Conservation (phyloP, 92 coral and sea anemone genomes). For the Umimayanthus chanpuru region DNA sequence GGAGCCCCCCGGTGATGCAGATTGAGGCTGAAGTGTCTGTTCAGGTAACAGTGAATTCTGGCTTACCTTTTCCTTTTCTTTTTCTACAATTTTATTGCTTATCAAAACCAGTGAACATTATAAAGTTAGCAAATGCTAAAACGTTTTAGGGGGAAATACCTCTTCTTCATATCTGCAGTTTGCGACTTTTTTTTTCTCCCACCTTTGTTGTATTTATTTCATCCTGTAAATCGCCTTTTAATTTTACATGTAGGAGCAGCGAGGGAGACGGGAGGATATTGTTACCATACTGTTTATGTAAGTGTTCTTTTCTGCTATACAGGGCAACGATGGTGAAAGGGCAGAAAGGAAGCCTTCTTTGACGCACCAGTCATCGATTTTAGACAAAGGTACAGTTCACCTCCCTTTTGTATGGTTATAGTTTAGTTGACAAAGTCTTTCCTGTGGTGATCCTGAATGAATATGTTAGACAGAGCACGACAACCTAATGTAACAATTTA, state of each 20-base stretch:
- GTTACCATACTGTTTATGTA: not conserved
- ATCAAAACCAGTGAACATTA: no score
- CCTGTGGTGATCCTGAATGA: not conserved
- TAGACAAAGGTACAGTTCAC: slow-evolving; percentile 11
- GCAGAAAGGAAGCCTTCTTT: not conserved
- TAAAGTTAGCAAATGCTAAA: no score
- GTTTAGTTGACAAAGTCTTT: not conserved
- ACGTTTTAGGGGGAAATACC: no score
- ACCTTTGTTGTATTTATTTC: not conserved
- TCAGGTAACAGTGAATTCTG: slow-evolving; percentile 43
- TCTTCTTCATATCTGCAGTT: not conserved
- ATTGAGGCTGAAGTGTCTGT: slow-evolving; percentile 76
- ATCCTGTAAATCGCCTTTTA: not conserved
- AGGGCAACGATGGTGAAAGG: slow-evolving; percentile 14
- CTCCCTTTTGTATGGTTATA: not conserved
- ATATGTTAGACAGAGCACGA: not conserved
- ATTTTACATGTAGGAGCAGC: no score
- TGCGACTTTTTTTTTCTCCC: not conserved
- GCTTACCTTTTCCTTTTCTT: not conserved
- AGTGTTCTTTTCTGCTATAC: not conserved
- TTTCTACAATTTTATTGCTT: not conserved
- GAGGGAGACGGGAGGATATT: not conserved
- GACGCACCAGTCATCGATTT: slow-evolving; percentile 26
- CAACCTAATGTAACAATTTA: not conserved
- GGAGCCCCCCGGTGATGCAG: slow-evolving; percentile 53